Evolutionary conservation across 2,888 invertebrate genomes (phyloP).

Genomic region (Clepsis dumicolana): DNA sequence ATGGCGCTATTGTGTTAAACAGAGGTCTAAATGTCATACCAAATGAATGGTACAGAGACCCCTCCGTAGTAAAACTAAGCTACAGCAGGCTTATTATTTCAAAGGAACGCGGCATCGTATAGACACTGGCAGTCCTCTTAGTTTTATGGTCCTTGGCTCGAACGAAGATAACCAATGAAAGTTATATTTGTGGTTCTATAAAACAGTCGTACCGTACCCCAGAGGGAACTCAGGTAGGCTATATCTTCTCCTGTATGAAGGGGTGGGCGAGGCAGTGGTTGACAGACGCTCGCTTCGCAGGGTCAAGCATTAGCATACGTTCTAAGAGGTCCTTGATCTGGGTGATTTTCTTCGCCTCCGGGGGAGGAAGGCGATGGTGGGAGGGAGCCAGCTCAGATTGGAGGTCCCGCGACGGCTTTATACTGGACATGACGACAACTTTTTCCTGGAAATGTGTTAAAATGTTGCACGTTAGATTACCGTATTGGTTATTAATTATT

Average conservation of each 20-base stretch:
- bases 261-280: conserved; percentile 97
- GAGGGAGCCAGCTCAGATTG: conserved; percentile 94
- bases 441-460: conserved; percentile 91
- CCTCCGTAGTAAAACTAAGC: too few species aligned
- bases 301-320: conserved; percentile 96
- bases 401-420: conserved; percentile 94
- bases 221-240: conserved; percentile 44
- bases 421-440: conserved; percentile 96
- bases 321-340: conserved; percentile 97
- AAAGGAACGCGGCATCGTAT: too few species aligned
- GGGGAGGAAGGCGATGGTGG: conserved; percentile 94
- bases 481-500: too few species aligned
- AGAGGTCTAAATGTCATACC: too few species aligned
- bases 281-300: conserved; percentile 96
- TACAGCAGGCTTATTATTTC: too few species aligned
- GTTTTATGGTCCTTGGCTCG: too few species aligned
- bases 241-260: conserved; percentile 98
- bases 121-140: too few species aligned
- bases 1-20: too few species aligned
- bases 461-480: too few species aligned
- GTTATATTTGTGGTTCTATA: not conserved
- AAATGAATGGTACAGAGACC: too few species aligned
- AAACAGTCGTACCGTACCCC: not conserved
- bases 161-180: too few species aligned
- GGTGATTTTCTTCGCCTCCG: conserved; percentile 95